Percentiles rank a stretch among this genome's conserved stretches.
These are phyloP conservation scores for Atta texana DNA, from an alignment of 1,140 invertebrate genomes.

Conservation along the genomic window DNA sequence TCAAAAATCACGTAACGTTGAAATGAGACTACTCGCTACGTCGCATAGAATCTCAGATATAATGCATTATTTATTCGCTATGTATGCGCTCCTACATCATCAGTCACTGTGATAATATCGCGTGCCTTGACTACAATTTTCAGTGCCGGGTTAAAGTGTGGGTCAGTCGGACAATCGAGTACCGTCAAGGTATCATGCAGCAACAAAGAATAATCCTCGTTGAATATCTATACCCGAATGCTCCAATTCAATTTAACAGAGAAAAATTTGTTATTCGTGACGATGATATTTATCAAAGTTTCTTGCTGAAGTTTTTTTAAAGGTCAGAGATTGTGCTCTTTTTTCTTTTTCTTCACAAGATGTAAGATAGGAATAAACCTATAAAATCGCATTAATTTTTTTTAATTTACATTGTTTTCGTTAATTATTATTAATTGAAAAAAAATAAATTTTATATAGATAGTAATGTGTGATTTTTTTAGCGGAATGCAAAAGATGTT, in stretches of 20 bases:
- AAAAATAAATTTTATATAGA: not conserved
- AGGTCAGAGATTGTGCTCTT: not conserved
- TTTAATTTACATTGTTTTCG: not conserved
- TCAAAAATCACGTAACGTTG: not conserved
- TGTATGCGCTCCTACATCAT: not conserved
- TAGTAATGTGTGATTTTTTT: not conserved
- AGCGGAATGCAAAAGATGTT: not conserved
- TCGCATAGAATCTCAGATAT: not conserved
- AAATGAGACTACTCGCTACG: not conserved
- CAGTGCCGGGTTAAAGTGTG: constrained; percentile 9
- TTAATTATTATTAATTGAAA: not conserved
- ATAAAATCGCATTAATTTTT: not conserved
- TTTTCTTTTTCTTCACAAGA: not conserved
- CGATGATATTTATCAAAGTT: not conserved
- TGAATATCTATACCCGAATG: not conserved
- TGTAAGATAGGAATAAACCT: not conserved
- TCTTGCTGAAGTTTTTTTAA: not conserved
- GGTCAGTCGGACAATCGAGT: not conserved
- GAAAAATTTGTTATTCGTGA: not conserved
- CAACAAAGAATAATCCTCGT: constrained; percentile 1
- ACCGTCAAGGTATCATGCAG: not conserved
- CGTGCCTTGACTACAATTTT: constrained; percentile 8
- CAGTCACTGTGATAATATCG: constrained; percentile 42
- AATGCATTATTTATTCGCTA: constrained; percentile 39
- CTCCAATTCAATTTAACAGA: constrained; percentile 5